These are phyloP conservation scores for Drosophila bifasciata DNA, from an alignment of 1,140 invertebrate genomes.

Conservation along the genomic window DNA sequence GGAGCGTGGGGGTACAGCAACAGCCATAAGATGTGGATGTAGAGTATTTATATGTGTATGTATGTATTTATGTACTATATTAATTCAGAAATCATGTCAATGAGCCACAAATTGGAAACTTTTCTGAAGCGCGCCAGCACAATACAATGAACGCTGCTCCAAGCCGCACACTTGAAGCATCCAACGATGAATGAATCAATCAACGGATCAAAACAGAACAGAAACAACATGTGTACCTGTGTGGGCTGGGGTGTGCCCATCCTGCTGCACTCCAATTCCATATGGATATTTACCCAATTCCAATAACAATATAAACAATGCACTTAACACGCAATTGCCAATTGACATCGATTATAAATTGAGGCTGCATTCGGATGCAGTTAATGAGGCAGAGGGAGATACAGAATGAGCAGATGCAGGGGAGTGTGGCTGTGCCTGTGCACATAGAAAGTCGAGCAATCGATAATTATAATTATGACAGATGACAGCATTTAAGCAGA, in stretches of 20 bases:
- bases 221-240: not conserved
- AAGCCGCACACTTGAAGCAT: not conserved
- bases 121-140: conserved; percentile 30
- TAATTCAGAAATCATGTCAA: conserved; percentile 69
- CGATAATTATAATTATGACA: no score
- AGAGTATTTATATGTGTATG: no score
- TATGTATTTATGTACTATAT: conserved; percentile 1
- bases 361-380: conserved; percentile 1
- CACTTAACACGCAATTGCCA: conserved; percentile 47
- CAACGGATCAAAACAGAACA: conserved; percentile 4
- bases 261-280: conserved; percentile 8
- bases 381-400: conserved; percentile 13
- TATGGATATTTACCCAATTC: conserved; percentile 4
- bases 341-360: conserved; percentile 43
- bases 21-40: not conserved
- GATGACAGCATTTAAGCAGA: conserved; percentile 1
- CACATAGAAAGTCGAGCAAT: conserved; percentile 55
- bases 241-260: conserved; percentile 9
- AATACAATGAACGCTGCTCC: conserved; percentile 15
- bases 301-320: conserved; percentile 16
- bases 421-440: not conserved
- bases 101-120: conserved; percentile 67
- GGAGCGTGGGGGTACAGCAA: conserved; percentile 35
- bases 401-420: conserved; percentile 6
- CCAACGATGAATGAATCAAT: not conserved